Evolutionary conservation across 2,113 vertebrate genomes (phyloP), one percentile per base, ranked within the genome.

Genomic region (Saimiri boliviensis): DNA sequence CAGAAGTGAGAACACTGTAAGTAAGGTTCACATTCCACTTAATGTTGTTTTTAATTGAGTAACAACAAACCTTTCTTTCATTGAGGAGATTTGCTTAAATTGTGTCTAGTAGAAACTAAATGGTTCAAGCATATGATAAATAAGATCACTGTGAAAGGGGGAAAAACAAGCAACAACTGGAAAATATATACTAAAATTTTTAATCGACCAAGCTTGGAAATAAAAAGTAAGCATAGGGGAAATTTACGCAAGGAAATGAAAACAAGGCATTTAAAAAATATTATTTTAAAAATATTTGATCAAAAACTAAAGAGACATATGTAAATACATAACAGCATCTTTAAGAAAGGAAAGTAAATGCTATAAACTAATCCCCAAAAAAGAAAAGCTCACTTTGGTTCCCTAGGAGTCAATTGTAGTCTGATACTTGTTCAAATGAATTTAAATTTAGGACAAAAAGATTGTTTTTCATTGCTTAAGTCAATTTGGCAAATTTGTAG

Each of bases 51-150:
- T 88, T 66, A 73, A 81, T 66, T 86, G 32, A 89, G 83, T 21
- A 95, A 37, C 42, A 94, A 63, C 2, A 71, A 74, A 73, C 5
- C 40, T 32, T 89, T 76, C 42, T 56, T 94, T 89, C 66, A 91
- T 77, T 96, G 82, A 16, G 32, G 47, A 81, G 35, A 58, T 45
- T 21, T 91, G 35, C 49, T 23, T 94, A 32, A 17, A 82, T 89
- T 92, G 95, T 93, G 35, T 89, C 58, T 88, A 76, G 40, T 20
- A 81, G 54, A n/a, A 89, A 94, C 56, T 81, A 88, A 93, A 77
- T 6, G 37, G 11, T 3, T 74, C 40, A 70, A 91, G 32, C 49
- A 77, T 63, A 76, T 63, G 25, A 87, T 70, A 63, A 91, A 85
- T 96, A 86, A 89, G 60, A 60, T 89, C n/a, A 92, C 40, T 86